phyloP scores from a whole-genome alignment of 2,113 vertebrate genomes.

The human (Homo sapiens) region GRCh38 chr6:87131501-87132000 shows the following conservation, averaged over 20 bases:
- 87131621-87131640: background rate
- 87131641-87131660: background rate
- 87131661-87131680: background rate
- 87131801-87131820: background rate
- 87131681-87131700: background rate
- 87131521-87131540: background rate
- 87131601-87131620: background rate
- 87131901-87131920: background rate
- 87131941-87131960: background rate
- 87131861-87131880: background rate
- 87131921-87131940: background rate
- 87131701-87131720: background rate
- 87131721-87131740: background rate
- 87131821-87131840: background rate
- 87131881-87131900: background rate
- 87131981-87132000: slow-evolving; percentile 8
- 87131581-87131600: background rate
- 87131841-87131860: background rate
- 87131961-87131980: background rate
- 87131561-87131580: background rate
- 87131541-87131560: background rate
- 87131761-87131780: background rate
- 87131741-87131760: background rate
- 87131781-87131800: background rate
- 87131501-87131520: background rate